Percentiles rank a stretch among this genome's conserved stretches.
These are phyloP conservation scores for Caenorhabditis virilis DNA, from an alignment of 2,888 invertebrate species.

Conservation along the genomic window DNA sequence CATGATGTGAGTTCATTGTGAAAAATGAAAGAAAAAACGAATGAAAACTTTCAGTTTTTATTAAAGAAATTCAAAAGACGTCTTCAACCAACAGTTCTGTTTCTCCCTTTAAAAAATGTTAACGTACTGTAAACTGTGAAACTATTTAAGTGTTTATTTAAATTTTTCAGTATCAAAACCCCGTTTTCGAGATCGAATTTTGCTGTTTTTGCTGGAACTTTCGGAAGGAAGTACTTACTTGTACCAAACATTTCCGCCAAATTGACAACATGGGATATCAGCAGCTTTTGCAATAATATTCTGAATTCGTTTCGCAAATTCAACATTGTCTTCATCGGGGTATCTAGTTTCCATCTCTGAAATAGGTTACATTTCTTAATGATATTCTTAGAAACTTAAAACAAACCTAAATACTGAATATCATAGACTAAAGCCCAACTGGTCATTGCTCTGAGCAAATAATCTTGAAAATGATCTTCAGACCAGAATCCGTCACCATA, in stretches of 20 bases:
- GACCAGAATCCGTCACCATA: slow-evolving; percentile 53
- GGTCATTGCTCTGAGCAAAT: slow-evolving; percentile 47
- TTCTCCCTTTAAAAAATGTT: too few species aligned
- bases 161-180: too few species aligned
- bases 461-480: slow-evolving; percentile 49
- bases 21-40: too few species aligned
- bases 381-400: neutral
- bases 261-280: slow-evolving; percentile 34
- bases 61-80: neutral
- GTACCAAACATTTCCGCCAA: slow-evolving; percentile 52
- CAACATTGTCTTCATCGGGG: slow-evolving; percentile 29
- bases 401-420: slow-evolving; percentile 50
- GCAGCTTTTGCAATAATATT: slow-evolving; percentile 30
- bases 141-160: too few species aligned
- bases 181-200: too few species aligned
- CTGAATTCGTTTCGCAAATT: slow-evolving; percentile 48
- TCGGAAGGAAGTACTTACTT: slow-evolving; percentile 27
- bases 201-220: neutral
- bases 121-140: too few species aligned
- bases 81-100: too few species aligned
- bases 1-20: too few species aligned
- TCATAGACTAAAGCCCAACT: slow-evolving; percentile 56
- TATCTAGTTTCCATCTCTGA: slow-evolving; percentile 22
- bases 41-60: slow-evolving; percentile 3
- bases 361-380: neutral